Percentiles rank a stretch among this genome's conserved stretches.
phyloP scores from a whole-genome alignment of 1,140 invertebrate genomes.

The Ephestia elutella region DNA sequence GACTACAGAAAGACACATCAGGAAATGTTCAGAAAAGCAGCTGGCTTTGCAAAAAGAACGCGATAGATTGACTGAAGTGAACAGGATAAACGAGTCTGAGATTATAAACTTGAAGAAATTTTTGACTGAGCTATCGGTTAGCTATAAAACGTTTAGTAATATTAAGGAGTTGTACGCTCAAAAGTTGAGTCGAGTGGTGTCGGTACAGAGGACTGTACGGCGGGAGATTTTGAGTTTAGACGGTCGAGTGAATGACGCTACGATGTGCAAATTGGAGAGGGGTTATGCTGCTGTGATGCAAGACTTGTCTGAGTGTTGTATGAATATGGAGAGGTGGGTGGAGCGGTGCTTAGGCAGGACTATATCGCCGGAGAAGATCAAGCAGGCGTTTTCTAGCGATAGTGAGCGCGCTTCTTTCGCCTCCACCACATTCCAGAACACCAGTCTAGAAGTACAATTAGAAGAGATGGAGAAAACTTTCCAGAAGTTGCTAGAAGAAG shows the following conservation, averaged over 20 bases:
- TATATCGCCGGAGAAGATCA: constrained; percentile 54
- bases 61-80: constrained; percentile 52
- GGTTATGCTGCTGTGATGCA: constrained; percentile 55
- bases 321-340: constrained; percentile 58
- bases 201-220: constrained; percentile 53
- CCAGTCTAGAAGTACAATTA: constrained; percentile 49
- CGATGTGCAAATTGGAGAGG: constrained; percentile 51
- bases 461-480: constrained; percentile 54
- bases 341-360: constrained; percentile 42
- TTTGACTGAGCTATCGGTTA: constrained; percentile 52
- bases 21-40: constrained; percentile 55
- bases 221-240: constrained; percentile 55
- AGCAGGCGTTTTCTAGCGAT: constrained; percentile 53
- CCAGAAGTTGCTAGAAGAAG: constrained; percentile 55
- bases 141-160: constrained; percentile 55
- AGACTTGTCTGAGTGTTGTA: constrained; percentile 49
- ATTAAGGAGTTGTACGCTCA: constrained; percentile 56
- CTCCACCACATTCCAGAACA: constrained; percentile 44
- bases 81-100: constrained; percentile 59
- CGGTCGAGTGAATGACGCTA: constrained; percentile 36
- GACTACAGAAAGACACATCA: constrained; percentile 57
- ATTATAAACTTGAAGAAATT: constrained; percentile 61
- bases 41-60: constrained; percentile 54
- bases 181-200: constrained; percentile 50
- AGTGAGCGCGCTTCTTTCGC: constrained; percentile 39